Evolutionary conservation across 2,888 invertebrate genomes (phyloP), one percentile per base, ranked within the genome.

Genomic region (Kryphioiulus occultus): DNA sequence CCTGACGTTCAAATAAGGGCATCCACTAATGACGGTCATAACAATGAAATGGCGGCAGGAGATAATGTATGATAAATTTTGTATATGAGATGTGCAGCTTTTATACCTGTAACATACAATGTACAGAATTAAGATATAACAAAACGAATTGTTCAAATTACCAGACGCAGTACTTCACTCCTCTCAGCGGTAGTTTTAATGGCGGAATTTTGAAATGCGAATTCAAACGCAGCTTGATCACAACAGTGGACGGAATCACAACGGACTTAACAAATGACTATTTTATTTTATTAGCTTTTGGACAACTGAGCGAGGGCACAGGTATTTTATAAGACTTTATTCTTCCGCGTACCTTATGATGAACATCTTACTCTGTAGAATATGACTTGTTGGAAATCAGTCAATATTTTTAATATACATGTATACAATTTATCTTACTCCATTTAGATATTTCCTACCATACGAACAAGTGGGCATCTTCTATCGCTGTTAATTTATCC

Each of bases 221-320:
- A 3, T 19, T 86, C 19, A 30, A 53, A 35, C 86, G 86, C 17
- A 53, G 30, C 30, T 9, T 32, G 4, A 30, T 9, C 5, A 86
- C 86, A 12, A 30, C 26, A 5, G 86, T 86, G 19, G 84, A 35
- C 17, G 42, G 10, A 19, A 35, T 84, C n/a, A 84, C 32, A 1
- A 84, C 84, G 7, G 17, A 84, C 42, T 42, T 84, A 42, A 35
- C 32, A 35, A 84, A 84, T 32, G 35, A 84, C 32, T 84, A 84
- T 84, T 84, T 35, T 42, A 84, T 84, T 84, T 35, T 84, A 32
- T 84, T 84, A 35, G 84, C 84, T 39, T 32, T 35, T 32, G 84
- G 84, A 84, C 19, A 0, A n/a, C 35, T 84, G 42, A 84, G 42
- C 35, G 84, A 84, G 0, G 84, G 84, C 84, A 84, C 84, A 42